Conservation (phyloP, 2,888 invertebrate genomes). For the Andrena bucephala region DNA sequence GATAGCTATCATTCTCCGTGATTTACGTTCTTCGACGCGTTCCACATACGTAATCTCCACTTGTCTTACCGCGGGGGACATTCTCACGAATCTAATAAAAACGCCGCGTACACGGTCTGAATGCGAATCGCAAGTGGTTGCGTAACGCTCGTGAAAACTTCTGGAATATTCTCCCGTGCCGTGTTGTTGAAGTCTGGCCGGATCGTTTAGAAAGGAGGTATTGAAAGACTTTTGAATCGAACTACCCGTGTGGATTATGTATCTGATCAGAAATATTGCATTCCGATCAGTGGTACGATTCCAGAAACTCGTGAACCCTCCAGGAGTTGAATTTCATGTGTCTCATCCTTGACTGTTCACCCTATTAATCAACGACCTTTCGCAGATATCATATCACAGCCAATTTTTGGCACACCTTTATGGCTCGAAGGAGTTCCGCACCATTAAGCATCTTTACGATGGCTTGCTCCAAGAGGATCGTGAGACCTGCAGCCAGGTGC, state of each 20-base stretch:
- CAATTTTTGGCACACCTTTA: no score
- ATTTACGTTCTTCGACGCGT: conserved; percentile 48
- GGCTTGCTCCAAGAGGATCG: no score
- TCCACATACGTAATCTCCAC: conserved; percentile 47
- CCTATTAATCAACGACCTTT: no score
- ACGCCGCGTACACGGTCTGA: conserved; percentile 36
- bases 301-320: no score
- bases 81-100: conserved; percentile 41
- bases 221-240: background rate
- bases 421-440: no score
- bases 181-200: background rate
- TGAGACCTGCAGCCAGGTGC: no score
- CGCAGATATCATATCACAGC: no score
- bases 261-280: no score
- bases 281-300: no score
- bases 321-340: no score
- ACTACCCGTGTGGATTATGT: background rate
- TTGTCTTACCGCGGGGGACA: conserved; percentile 29
- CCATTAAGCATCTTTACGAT: no score
- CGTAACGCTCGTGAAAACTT: conserved; percentile 10
- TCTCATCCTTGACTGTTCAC: no score
- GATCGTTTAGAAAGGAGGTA: background rate
- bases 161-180: background rate
- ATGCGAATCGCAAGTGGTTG: conserved; percentile 20
- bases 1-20: conserved; percentile 61